Evolutionary conservation across 2,888 invertebrate species (phyloP).

Genomic region (Sarcophaga carnaria): DNA sequence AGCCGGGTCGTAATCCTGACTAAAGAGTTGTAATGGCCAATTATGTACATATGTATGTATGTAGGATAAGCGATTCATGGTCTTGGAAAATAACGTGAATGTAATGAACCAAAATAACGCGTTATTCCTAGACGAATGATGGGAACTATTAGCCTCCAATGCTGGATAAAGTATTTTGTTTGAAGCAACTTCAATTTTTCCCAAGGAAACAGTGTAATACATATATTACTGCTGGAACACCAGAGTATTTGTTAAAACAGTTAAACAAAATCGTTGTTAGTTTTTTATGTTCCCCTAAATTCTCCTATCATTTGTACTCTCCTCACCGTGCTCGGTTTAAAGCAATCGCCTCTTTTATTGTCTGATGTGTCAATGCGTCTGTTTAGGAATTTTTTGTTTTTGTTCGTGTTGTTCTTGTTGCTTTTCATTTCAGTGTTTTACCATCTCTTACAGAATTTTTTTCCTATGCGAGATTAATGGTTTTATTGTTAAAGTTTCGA

Average conservation of each 20-base stretch:
- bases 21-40: too few relatives aligned
- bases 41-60: too few relatives aligned
- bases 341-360: constrained; percentile 60
- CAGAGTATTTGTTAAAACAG: constrained; percentile 7
- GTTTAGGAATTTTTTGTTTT: constrained; percentile 45
- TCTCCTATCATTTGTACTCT: not conserved
- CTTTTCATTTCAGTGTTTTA: constrained; percentile 8
- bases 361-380: constrained; percentile 68
- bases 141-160: not conserved
- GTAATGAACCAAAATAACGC: too few relatives aligned
- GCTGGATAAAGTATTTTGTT: not conserved
- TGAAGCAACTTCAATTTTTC: not conserved
- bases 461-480: constrained; percentile 68
- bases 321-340: constrained; percentile 30
- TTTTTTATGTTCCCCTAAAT: not conserved
- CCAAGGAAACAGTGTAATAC: constrained; percentile 20
- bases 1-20: too few relatives aligned
- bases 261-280: constrained; percentile 43
- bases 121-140: too few relatives aligned
- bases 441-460: constrained; percentile 46
- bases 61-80: too few relatives aligned
- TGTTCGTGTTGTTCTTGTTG: not conserved
- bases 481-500: constrained; percentile 66
- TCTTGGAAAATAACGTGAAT: too few relatives aligned
- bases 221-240: not conserved